phyloP scores from a whole-genome alignment of 2,888 invertebrate genomes.

The Neelides folsomi region DNA sequence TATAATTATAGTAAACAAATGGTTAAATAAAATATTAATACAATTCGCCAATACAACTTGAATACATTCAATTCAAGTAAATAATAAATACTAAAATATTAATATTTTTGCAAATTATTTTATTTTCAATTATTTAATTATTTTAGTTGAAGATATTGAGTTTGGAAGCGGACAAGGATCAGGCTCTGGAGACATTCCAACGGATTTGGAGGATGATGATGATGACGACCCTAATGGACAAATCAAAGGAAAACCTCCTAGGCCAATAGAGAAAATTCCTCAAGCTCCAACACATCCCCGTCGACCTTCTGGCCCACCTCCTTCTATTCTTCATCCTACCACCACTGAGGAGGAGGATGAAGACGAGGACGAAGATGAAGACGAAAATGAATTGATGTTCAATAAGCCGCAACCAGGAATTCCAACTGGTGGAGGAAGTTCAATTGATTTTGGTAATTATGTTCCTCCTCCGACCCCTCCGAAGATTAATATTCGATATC shows the following conservation, averaged over 20 bases:
- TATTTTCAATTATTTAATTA: no score
- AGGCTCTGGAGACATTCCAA: conserved; percentile 26
- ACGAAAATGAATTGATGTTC: conserved; percentile 13
- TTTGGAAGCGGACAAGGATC: conserved; percentile 27
- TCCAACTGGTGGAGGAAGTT: neutral
- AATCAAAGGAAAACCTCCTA: conserved; percentile 18
- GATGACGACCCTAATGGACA: conserved; percentile 31
- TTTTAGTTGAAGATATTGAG: conserved; percentile 22
- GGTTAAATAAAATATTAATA: no score
- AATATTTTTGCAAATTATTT: no score
- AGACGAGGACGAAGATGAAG: conserved; percentile 13
- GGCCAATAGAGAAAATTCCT: neutral
- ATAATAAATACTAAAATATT: no score
- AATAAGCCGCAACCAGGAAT: neutral
- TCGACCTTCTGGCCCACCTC: conserved; percentile 17
- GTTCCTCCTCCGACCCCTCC: conserved; percentile 11
- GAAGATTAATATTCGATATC: conserved; percentile 8
- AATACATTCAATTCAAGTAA: no score
- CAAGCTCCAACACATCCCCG: conserved; percentile 2
- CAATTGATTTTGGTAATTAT: conserved; percentile 8
- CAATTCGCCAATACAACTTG: no score
- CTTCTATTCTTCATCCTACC: conserved; percentile 17
- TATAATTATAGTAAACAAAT: no score
- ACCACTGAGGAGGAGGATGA: conserved; percentile 10
- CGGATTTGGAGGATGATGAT: conserved; percentile 29